Percentiles rank a stretch among this genome's conserved stretches.
phyloP scores from a whole-genome alignment of 2,888 invertebrate genomes.

The Pseudococcus longispinus region DNA sequence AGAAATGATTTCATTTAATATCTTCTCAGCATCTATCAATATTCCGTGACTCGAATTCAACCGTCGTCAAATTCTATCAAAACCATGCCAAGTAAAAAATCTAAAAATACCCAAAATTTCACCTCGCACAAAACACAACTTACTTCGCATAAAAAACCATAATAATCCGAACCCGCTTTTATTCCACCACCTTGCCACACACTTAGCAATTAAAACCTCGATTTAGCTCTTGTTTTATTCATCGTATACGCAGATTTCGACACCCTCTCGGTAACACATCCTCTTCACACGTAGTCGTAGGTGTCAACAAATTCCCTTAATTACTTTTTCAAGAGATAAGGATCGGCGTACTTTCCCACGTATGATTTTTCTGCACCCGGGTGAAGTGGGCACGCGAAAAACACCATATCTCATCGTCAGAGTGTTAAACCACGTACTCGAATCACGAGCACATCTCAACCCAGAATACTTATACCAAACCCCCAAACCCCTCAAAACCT shows the following conservation, averaged over 20 bases:
- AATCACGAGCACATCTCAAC: not conserved
- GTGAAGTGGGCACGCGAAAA: not conserved
- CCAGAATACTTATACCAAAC: too few species aligned
- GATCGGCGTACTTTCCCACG: constrained; percentile 23
- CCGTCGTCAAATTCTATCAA: too few species aligned
- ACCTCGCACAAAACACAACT: too few species aligned
- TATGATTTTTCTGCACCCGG: not conserved
- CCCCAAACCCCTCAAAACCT: too few species aligned
- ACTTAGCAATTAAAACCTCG: not conserved
- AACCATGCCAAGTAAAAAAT: too few species aligned
- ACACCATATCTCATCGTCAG: not conserved
- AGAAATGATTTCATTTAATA: too few species aligned
- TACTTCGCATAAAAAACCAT: not conserved
- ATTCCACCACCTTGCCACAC: not conserved
- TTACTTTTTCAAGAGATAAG: constrained; percentile 37
- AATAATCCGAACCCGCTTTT: not conserved
- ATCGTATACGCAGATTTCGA: not conserved
- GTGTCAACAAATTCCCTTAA: constrained; percentile 32
- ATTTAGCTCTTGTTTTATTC: not conserved
- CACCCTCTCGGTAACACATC: not conserved
- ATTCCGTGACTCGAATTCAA: too few species aligned
- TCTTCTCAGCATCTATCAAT: too few species aligned
- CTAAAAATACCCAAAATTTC: too few species aligned
- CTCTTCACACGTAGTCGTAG: constrained; percentile 7
- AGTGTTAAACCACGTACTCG: constrained; percentile 27